Evolutionary conservation across 1,140 invertebrate genomes (phyloP).

Genomic region (Neodiprion fabricii): DNA sequence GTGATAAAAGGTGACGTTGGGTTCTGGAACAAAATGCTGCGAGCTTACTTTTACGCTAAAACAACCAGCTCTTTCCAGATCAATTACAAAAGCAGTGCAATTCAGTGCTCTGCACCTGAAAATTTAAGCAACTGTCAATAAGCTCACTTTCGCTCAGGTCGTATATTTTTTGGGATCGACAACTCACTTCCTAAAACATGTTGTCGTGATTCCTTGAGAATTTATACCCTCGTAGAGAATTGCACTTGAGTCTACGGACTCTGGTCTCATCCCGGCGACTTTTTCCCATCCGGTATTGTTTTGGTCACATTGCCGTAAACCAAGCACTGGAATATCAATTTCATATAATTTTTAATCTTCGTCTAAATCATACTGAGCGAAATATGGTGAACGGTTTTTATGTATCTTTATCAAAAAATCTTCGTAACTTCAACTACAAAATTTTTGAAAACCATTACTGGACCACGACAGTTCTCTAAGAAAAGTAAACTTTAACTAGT

Average conservation of each 20-base stretch:
- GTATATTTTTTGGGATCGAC: constrained; percentile 2
- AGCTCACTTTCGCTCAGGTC: not conserved
- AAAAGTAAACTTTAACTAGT: too few species aligned
- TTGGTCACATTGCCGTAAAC: not conserved
- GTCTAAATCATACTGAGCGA: not conserved
- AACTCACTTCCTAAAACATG: constrained; percentile 47
- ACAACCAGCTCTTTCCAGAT: constrained; percentile 46
- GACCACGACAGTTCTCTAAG: too few species aligned
- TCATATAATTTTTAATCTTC: not conserved
- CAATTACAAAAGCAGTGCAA: constrained; percentile 51
- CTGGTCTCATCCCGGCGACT: constrained; percentile 45
- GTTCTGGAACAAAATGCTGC: constrained; percentile 45
- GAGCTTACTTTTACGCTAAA: constrained; percentile 40
- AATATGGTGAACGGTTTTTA: too few species aligned
- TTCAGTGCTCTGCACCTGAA: constrained; percentile 44
- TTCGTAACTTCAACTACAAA: too few species aligned
- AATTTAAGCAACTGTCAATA: not conserved
- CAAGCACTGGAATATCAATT: not conserved
- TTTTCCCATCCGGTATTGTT: constrained; percentile 45
- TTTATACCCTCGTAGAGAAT: constrained; percentile 39
- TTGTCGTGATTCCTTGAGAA: constrained; percentile 45
- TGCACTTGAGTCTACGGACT: constrained; percentile 30
- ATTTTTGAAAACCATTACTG: too few species aligned
- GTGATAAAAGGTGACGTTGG: constrained; percentile 47
- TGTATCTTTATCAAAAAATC: too few species aligned